Percentiles rank a stretch among this genome's conserved stretches.
phyloP scores from a whole-genome alignment of 2,797 vertebrate species.

The Myotis vivesi region DNA sequence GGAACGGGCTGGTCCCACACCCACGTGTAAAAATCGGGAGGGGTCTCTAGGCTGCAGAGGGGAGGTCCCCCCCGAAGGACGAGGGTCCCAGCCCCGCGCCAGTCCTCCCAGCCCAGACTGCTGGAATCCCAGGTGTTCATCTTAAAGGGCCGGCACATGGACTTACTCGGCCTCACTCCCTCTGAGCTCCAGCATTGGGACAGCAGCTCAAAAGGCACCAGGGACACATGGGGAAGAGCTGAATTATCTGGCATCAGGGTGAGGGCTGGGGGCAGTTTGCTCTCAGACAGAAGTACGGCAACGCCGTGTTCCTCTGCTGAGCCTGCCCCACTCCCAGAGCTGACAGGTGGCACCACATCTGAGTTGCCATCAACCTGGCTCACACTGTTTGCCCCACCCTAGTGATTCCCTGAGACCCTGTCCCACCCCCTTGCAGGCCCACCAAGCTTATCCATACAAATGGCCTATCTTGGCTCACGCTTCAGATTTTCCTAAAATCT shows the following conservation, averaged over 20 bases:
- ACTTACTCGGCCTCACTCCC: neutral
- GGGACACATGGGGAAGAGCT: neutral
- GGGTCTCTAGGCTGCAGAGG: no score
- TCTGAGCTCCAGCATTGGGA: neutral
- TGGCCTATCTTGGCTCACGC: neutral
- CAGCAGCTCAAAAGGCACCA: neutral
- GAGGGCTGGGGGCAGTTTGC: neutral
- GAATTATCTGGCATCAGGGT: neutral
- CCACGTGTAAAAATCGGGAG: neutral
- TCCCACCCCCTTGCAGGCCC: neutral
- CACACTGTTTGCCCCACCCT: no score
- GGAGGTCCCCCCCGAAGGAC: accelerated
- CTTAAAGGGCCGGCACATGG: neutral
- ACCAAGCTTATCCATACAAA: neutral
- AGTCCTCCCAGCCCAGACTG: no score
- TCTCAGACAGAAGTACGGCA: no score
- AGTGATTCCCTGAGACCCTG: neutral
- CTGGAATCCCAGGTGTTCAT: neutral
- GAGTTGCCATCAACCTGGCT: neutral
- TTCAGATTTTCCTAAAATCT: neutral
- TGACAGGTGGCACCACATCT: neutral
- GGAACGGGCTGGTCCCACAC: neutral
- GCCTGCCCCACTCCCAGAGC: no score
- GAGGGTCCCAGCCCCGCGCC: neutral
- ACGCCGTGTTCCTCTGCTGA: neutral